phyloP scores from a whole-genome alignment of 1,140 invertebrate genomes.

The Ceratosolen fusciceps region DNA sequence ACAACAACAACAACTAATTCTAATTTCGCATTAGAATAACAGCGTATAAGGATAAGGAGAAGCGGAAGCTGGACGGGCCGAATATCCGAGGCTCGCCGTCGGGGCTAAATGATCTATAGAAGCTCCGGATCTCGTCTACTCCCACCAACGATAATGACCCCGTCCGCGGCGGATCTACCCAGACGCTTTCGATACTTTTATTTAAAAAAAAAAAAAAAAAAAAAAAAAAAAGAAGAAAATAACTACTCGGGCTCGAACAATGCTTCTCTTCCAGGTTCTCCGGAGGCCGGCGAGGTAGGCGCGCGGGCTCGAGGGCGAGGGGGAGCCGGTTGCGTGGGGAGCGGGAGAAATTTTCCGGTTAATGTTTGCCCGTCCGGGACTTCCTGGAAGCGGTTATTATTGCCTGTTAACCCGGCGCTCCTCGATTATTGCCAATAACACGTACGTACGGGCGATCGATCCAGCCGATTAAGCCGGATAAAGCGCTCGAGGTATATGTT shows the following conservation, averaged over 20 bases:
- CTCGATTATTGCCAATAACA: constrained; percentile 45
- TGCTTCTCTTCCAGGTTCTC: constrained; percentile 31
- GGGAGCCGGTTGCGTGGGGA: too few species aligned
- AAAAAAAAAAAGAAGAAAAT: too few species aligned
- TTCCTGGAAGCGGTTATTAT: constrained; percentile 47
- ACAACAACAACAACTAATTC: background rate
- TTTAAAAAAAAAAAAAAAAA: too few species aligned
- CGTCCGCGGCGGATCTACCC: background rate
- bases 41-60: too few species aligned
- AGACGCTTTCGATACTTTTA: background rate
- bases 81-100: too few species aligned
- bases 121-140: too few species aligned
- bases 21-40: too few species aligned
- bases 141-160: too few species aligned
- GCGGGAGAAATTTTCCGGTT: constrained; percentile 47
- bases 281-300: too few species aligned
- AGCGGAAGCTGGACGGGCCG: too few species aligned
- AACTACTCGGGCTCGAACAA: constrained; percentile 30
- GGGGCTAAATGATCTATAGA: too few species aligned
- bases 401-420: constrained; percentile 32
- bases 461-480: constrained; percentile 28
- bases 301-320: too few species aligned
- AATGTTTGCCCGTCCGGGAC: constrained; percentile 41
- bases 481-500: background rate
- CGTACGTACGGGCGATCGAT: background rate